Percentiles rank a stretch among this genome's conserved stretches.
Evolutionary conservation across 1,140 invertebrate genomes (phyloP).

Genomic region (Hylaeus volcanicus): DNA sequence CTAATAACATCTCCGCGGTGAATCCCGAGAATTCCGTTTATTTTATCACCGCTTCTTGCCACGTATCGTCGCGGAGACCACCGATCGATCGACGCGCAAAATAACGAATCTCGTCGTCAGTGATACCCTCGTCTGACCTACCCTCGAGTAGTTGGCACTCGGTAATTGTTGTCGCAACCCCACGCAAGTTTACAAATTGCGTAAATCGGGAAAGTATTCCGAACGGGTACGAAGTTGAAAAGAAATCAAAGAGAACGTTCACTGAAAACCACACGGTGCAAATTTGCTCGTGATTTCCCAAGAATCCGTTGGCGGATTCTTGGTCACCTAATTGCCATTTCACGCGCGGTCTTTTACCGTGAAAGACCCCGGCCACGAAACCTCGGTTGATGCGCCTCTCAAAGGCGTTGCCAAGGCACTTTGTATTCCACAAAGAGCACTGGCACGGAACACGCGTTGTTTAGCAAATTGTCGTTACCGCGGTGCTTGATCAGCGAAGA

Average conservation of each 20-base stretch:
- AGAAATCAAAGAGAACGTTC: neutral
- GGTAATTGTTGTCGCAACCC: too few relatives aligned
- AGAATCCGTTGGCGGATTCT: slow-evolving; percentile 38
- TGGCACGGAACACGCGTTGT: slow-evolving; percentile 42
- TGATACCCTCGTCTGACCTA: too few relatives aligned
- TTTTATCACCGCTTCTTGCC: too few relatives aligned
- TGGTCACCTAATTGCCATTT: slow-evolving; percentile 50
- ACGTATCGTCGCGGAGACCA: too few relatives aligned
- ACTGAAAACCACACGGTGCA: slow-evolving; percentile 16
- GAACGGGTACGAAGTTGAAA: neutral
- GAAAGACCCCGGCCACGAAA: slow-evolving; percentile 44
- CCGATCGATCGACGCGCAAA: too few relatives aligned
- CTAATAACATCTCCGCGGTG: neutral
- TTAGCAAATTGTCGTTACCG: slow-evolving; percentile 44
- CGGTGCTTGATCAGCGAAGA: slow-evolving; percentile 39
- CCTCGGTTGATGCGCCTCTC: slow-evolving; percentile 32
- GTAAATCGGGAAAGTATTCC: too few relatives aligned
- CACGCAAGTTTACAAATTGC: too few relatives aligned
- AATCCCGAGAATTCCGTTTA: too few relatives aligned
- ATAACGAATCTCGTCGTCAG: too few relatives aligned
- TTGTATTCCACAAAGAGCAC: slow-evolving; percentile 44
- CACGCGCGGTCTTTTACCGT: slow-evolving; percentile 43
- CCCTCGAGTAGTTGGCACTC: too few relatives aligned
- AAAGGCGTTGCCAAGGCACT: slow-evolving; percentile 46
- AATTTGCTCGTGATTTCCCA: slow-evolving; percentile 38